Evolutionary conservation across 2,113 vertebrate genomes (phyloP).

Genomic region (Barbus barbus): DNA sequence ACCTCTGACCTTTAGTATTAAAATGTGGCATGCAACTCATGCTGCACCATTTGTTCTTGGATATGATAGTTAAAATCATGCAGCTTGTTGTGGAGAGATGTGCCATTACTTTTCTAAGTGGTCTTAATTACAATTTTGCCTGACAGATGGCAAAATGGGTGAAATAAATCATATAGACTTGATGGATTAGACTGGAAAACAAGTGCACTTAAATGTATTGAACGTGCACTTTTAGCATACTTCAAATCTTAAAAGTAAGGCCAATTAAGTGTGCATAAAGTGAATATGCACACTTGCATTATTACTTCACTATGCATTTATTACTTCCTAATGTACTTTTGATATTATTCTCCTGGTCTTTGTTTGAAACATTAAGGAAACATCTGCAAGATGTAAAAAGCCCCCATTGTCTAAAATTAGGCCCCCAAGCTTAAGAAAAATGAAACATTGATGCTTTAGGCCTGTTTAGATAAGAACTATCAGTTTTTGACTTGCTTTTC

Average conservation of each 20-base stretch:
- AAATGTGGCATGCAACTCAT: not conserved
- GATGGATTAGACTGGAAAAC: not conserved
- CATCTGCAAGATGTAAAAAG: not conserved
- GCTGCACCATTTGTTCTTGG: not conserved
- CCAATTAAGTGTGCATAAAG: not conserved
- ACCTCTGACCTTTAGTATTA: not conserved
- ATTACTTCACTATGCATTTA: not conserved
- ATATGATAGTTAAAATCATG: not conserved
- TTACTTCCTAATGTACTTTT: not conserved
- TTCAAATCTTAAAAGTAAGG: not conserved
- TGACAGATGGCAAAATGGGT: not conserved
- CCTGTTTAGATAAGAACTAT: constrained; percentile 68
- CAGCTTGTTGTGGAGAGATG: not conserved
- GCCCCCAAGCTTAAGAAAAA: constrained; percentile 42
- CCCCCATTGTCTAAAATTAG: constrained; percentile 22
- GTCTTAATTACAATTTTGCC: not conserved
- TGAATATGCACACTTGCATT: too few relatives aligned
- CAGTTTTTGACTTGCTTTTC: constrained; percentile 65
- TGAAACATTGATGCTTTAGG: constrained; percentile 57
- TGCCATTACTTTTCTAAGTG: not conserved
- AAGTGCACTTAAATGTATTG: not conserved
- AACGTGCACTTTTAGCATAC: not conserved
- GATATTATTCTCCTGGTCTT: not conserved
- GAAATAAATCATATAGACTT: not conserved
- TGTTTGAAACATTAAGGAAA: not conserved